Evolutionary conservation across 2,888 invertebrate species (phyloP).

Genomic region (Orthosia incerta): DNA sequence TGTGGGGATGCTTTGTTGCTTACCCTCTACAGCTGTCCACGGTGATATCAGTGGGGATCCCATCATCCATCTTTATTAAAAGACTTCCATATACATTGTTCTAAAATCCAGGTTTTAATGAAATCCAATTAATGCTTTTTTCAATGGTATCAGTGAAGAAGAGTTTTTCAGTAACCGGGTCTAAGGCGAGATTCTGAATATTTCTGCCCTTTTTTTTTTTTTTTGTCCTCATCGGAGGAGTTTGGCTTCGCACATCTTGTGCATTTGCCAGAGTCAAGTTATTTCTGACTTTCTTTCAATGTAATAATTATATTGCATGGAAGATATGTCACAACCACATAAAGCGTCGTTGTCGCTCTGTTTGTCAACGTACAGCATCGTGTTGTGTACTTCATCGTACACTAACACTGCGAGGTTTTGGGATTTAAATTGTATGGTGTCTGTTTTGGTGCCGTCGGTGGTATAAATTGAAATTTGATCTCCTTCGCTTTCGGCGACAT

Average conservation of each 20-base stretch:
- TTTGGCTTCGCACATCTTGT: no score
- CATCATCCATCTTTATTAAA: conserved; percentile 87
- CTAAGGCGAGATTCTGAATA: conserved; percentile 94
- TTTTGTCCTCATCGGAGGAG: no score
- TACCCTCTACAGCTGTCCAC: conserved; percentile 95
- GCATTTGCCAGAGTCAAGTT: no score
- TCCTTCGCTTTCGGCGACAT: conserved; percentile 93
- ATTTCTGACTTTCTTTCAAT: conserved; percentile 89
- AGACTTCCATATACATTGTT: conserved; percentile 81
- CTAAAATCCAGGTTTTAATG: conserved; percentile 77
- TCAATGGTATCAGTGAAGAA: conserved; percentile 95
- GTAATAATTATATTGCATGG: conserved; percentile 81
- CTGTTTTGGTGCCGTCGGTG: conserved; percentile 77
- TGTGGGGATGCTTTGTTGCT: conserved; percentile 58
- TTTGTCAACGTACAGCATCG: no score
- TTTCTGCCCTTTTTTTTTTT: conserved; percentile 77
- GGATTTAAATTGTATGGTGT: neutral
- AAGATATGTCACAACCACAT: conserved; percentile 89
- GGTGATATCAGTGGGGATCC: conserved; percentile 93
- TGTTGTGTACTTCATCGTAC: conserved; percentile 92
- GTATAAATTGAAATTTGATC: conserved; percentile 92
- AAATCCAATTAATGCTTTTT: conserved; percentile 91
- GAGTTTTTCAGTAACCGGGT: conserved; percentile 92
- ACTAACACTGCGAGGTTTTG: conserved; percentile 91
- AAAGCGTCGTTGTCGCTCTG: conserved; percentile 93